Evolutionary conservation across 1,140 invertebrate species (phyloP), one percentile per base, ranked within the genome.

Genomic region (Ceratina calcarata): DNA sequence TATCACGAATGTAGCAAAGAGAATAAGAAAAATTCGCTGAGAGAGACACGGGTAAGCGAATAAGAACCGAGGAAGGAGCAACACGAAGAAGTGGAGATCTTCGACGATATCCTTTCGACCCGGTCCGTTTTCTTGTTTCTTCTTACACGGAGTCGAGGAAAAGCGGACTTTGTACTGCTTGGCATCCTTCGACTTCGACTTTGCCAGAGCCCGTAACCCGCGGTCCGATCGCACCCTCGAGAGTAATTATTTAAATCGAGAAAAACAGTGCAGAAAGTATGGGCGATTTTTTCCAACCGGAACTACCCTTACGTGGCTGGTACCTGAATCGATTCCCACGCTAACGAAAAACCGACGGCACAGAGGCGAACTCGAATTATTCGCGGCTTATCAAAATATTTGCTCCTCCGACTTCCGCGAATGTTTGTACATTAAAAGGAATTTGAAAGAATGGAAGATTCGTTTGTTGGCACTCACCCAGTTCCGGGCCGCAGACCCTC

Each of bases 401-500:
- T 49, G 20, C 18, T 15, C 22, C n/a, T 16, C 13, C 18, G n/a
- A 2, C 2, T 27, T 62, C 22, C 37, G 10, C 37, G 37, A 45
- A 45, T 6, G 37, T 45, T 45, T 7, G 2, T 27, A 53, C 15
- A 12, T 37, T 64, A 8, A 27, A 62, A 77, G 68, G 24, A 15
- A 51, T 62, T 37, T 68, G 13, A 20, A 58, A 27, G 24, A 15
- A 27, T 55, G n/a, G 22, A n/a, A 55, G 18, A 12, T 55, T 55
- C 53, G 27, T 53, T 55, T 2, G 3, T 58, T 61, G 32, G 12
- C 69, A 94, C 95, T 96, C 93, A 98, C 97, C 97, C 91, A 96
- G 94, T 94, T 97, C 97, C 68, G 96, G 96, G 68, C 97, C 97
- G 91, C 97, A 98, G 72, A 98, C 96, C 83, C 96, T 94, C 37